A percentile compares a stretch with the other conserved stretches of the same genome.
Conservation (phyloP, 2,113 vertebrate genomes). For the Vulpes ferrilata region DNA sequence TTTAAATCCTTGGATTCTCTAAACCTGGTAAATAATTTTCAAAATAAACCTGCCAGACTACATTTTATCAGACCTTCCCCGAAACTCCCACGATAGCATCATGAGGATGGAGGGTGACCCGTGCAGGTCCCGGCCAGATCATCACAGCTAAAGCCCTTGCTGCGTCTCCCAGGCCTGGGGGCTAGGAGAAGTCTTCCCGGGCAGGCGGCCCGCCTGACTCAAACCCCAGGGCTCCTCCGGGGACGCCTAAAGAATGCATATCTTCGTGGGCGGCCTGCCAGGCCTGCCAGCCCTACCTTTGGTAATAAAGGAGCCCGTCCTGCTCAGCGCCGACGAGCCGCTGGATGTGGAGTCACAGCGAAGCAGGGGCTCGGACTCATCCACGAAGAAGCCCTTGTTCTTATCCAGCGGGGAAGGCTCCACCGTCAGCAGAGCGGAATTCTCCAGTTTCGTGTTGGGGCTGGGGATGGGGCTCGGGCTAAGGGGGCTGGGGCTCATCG, state of each 20-base stretch:
- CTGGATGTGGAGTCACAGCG: constrained; percentile 98
- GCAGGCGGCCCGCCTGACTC: not conserved
- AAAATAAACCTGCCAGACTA: constrained; percentile 37
- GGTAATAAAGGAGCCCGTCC: constrained; percentile 98
- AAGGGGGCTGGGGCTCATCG: constrained; percentile 89
- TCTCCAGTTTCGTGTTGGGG: constrained; percentile 89
- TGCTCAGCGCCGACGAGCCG: constrained; percentile 96
- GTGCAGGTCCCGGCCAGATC: fast-evolving
- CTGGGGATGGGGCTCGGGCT: constrained; percentile 83
- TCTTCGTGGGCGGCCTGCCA: fast-evolving
- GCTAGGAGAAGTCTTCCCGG: not conserved
- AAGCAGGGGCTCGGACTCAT: constrained; percentile 97
- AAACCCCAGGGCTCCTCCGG: not conserved
- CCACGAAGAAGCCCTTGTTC: constrained; percentile 95
- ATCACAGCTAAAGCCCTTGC: not conserved
- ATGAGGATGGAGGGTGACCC: not conserved
- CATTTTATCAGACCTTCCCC: not conserved
- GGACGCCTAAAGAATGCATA: not conserved
- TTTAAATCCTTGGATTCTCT: not conserved
- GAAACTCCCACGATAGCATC: constrained; percentile 6
- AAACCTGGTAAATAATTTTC: constrained; percentile 67
- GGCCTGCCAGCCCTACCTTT: constrained; percentile 90
- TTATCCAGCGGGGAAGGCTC: constrained; percentile 95
- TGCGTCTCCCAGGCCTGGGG: not conserved
- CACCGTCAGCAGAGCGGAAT: constrained; percentile 87